Evolutionary conservation across 2,113 vertebrate species (phyloP), one percentile per base, ranked within the genome.

Genomic region (Corythoichthys intestinalis): DNA sequence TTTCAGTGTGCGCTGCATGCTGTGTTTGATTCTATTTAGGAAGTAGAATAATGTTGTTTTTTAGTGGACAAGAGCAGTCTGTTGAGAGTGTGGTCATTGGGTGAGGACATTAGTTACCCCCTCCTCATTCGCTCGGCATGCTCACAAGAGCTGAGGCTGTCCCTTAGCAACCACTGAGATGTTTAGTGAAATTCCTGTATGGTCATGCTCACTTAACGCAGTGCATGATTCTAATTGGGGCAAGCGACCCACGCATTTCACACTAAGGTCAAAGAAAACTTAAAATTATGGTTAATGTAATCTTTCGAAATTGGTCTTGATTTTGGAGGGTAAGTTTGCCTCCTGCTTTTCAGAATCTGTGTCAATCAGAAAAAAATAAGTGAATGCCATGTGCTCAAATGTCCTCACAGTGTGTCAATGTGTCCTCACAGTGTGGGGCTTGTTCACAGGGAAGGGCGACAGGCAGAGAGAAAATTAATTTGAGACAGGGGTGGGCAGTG

Each of bases 1-100:
- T 72, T 86, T 86, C 77, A 84, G 64, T 39, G 46, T 34, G 79
- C 35, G 61, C 63, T 44, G 17, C 66, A 73, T 74, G 69, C 48
- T 61, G 79, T 75, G 83, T 81, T 85, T 81, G 78, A 79, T 72
- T 84, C 68, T 38, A 77, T 68, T 82, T 74, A 83, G 67, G 72
- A 78, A 86, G 77, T 79, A 84, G 76, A 77, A 82, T 84, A 85
- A 86, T 87, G 85, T 88, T 86, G 74, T 86, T 82, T 82, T 82
- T 74, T 65, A 56, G 71, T 67, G 72, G 84, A 89, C 86, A 86
- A 84, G 79, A 85, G 80, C 92, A 89, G 91, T 89, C 89, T 90
- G 92, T 94, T 93, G 88, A 91, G 90, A 90, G 87, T 87, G 84
- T 91, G 91, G 90, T 93, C 91, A 93, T 88, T 94, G 93, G 85